A percentile compares a stretch with the other conserved stretches of the same genome.
These are phyloP conservation scores for Macroramphosus scolopax DNA, from an alignment of 2,797 vertebrate genomes.

Conservation along the genomic window DNA sequence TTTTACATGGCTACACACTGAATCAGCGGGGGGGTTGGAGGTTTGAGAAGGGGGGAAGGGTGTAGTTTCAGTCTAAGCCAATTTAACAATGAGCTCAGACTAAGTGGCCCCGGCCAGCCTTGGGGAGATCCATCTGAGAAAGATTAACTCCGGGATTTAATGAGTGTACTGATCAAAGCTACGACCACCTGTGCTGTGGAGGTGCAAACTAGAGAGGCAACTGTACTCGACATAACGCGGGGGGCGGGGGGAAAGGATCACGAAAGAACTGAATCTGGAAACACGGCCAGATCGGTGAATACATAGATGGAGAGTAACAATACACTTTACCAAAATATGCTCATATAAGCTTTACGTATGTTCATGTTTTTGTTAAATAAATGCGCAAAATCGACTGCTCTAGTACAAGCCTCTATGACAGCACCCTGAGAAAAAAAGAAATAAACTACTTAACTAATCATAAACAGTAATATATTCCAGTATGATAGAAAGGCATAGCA, in stretches of 20 bases:
- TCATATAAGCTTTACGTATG: conserved; percentile 69
- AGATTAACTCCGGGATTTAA: conserved; percentile 78
- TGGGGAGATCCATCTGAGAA: conserved; percentile 78
- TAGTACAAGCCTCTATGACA: conserved; percentile 81
- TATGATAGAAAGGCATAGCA: conserved; percentile 83
- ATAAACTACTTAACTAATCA: conserved; percentile 68
- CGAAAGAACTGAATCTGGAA: conserved; percentile 62
- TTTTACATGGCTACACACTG: conserved; percentile 59
- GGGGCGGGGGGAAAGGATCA: conserved; percentile 54
- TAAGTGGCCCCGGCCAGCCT: conserved; percentile 72
- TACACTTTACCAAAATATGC: conserved; percentile 76
- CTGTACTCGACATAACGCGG: conserved; percentile 65
- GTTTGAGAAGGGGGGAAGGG: conserved; percentile 56
- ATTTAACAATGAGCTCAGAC: conserved; percentile 76
- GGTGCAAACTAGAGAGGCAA: conserved; percentile 76
- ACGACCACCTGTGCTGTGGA: conserved; percentile 79
- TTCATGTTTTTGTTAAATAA: conserved; percentile 77
- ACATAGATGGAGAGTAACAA: conserved; percentile 74
- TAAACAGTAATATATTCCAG: conserved; percentile 80
- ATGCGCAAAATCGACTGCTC: conserved; percentile 79
- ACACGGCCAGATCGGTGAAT: conserved; percentile 73
- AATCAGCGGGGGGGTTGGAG: conserved; percentile 52
- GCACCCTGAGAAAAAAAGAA: conserved; percentile 84
- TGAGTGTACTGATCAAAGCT: conserved; percentile 78
- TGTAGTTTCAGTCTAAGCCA: conserved; percentile 72